Conservation (phyloP, 2,888 invertebrate genomes). For the Cephus pulcher region DNA sequence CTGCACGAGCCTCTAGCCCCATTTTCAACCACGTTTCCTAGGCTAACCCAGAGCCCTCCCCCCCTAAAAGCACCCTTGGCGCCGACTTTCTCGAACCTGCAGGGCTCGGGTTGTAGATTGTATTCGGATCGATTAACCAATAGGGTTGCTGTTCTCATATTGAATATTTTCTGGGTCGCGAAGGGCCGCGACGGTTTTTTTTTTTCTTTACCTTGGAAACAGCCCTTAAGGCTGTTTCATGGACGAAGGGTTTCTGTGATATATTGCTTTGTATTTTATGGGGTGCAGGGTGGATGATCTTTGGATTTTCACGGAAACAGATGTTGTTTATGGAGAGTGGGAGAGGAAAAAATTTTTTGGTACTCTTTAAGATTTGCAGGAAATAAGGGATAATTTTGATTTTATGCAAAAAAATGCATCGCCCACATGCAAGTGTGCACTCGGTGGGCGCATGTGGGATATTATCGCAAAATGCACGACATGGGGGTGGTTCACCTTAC, state of each 20-base stretch:
- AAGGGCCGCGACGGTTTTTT: too few relatives aligned
- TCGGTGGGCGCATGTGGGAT: neutral
- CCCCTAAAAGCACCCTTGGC: neutral
- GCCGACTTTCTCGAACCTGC: neutral
- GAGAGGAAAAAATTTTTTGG: too few relatives aligned
- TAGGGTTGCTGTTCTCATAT: neutral
- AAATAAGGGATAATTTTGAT: neutral
- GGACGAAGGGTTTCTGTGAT: neutral
- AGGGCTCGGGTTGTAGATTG: neutral
- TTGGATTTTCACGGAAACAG: neutral
- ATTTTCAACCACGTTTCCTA: slow-evolving; percentile 12
- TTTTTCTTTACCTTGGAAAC: neutral
- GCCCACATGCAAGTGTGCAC: neutral
- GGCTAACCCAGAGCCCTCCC: neutral
- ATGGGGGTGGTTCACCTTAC: neutral
- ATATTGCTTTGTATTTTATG: neutral
- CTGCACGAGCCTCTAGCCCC: slow-evolving; percentile 49
- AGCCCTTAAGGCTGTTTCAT: neutral
- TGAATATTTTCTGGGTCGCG: neutral
- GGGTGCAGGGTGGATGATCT: neutral
- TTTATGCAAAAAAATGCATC: neutral
- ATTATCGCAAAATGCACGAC: neutral
- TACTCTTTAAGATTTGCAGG: neutral
- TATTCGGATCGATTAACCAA: neutral
- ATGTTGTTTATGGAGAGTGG: neutral